Percentiles rank a stretch among this genome's conserved stretches.
Conservation (phyloP, 2,888 invertebrate species). For the Microchrysa polita region DNA sequence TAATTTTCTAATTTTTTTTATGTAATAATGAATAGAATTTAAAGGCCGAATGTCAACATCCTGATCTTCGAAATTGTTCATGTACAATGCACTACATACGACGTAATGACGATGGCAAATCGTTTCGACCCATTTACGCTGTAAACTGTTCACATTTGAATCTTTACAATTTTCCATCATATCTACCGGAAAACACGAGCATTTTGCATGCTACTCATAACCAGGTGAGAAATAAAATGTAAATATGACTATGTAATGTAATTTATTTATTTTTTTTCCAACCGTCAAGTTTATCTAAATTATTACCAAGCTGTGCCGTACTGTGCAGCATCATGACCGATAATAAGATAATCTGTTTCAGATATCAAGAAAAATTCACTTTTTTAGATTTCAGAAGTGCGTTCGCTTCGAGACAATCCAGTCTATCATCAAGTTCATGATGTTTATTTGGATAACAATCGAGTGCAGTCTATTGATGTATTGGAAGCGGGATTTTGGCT, state of each 20-base stretch:
- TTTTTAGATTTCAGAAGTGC: conserved; percentile 77
- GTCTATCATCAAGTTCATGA: conserved; percentile 76
- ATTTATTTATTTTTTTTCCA: neutral
- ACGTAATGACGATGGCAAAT: conserved; percentile 54
- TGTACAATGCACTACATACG: conserved; percentile 62
- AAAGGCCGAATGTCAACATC: conserved; percentile 59
- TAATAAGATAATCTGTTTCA: neutral
- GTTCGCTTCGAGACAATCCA: conserved; percentile 74
- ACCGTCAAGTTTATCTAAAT: neutral
- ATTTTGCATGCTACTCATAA: conserved; percentile 61
- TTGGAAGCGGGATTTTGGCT: conserved; percentile 84
- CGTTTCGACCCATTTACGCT: conserved; percentile 60
- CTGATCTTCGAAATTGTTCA: conserved; percentile 60
- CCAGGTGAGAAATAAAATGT: conserved; percentile 54
- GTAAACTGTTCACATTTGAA: conserved; percentile 61
- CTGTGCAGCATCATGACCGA: too few species aligned
- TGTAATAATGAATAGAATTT: conserved; percentile 53
- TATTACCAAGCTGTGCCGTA: too few species aligned
- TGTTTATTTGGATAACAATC: conserved; percentile 80
- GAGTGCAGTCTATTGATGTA: conserved; percentile 72
- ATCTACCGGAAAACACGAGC: conserved; percentile 62
- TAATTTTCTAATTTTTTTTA: neutral
- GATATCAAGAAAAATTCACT: too few species aligned
- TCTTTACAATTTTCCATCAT: conserved; percentile 59
- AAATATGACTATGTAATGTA: neutral